Evolutionary conservation across 53 echinoderm and acorn worm species (phyloP), one percentile per base, ranked within the genome.

Genomic region (Zoroaster sp.): DNA sequence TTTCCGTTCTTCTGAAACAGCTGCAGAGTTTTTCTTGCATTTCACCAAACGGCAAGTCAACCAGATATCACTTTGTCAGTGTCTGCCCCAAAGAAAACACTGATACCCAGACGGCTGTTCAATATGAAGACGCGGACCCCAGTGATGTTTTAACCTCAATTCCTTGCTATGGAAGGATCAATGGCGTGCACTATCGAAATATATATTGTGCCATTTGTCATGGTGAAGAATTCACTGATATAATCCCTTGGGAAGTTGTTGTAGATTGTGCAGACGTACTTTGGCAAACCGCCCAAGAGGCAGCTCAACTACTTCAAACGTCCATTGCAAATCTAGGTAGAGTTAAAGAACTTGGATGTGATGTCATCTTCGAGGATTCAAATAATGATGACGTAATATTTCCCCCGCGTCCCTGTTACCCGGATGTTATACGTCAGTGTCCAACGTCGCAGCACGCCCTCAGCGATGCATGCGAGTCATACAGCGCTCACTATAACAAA

Each of bases 161-260:
- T 25, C 83, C 83, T 40, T 67, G 67, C 12, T 45, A 66, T 45
- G 42, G 35, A 11, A 83, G 18, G 49, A 35, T 4, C 34, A 59
- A 28, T 59, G 69, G 67, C 12, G 17, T 88, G 4, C 59, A 63
- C 40, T 88, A 75, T 20, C 78, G 80, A 14, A 91, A 91, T 55
- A 35, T 88, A 0, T 88, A 91, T 42, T 91, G 91, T 39, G 87
- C 72, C 42, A 72, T 80, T 1, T 91, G 91, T 40, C 78, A 91
- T 37, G 79, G 81, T 5, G 59, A 41, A 43, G 36, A 43, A 9
- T 20, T 65, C 17, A 3, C 23, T 10, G 32, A 88, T 1, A n/a
- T 88, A 20, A 59, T 37, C 0, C 73, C 88, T 0, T 91, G 91
- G 91, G 13, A 37, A 14, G 45, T 71, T 23, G 1, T 25, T 59